Evolutionary conservation across 2,113 vertebrate genomes (phyloP), one percentile per base, ranked within the genome.

Genomic region (Spilogale gracilis): DNA sequence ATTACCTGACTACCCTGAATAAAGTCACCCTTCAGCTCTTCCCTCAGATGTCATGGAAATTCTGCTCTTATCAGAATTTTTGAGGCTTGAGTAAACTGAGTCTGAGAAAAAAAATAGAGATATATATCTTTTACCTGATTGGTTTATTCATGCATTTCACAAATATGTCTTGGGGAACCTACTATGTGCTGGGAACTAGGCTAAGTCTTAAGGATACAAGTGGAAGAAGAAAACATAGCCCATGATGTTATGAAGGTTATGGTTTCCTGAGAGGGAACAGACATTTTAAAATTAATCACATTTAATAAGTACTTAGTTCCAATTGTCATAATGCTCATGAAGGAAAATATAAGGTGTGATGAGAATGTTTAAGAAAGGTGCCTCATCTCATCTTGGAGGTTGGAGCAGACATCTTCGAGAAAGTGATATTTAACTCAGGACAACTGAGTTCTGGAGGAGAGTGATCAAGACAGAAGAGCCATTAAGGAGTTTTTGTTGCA

Each of bases 231-330:
- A 16, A 32, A 18, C 11, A 48, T 17, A 67, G 20, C 32, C 1
- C 38, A 58, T 50, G 21, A 0, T 69, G 1, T 94, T 67, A 38
- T 21, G 4, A 43, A 94, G 48, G 27, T 43, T 60, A 85, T 50
- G 43, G 45, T 45, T 16, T 58, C 38, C n/a, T 0, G 50, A 27
- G 63, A 91, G 32, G 48, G 56, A 81, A 48, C 14, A 56, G 50
- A 91, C 32, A 60, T 45, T 91, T 91, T 74, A 95, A 97, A 63
- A n/a, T 16, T 38, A 81, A 71, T 82, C 10, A 8, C 17, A 85
- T 69, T 84, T 50, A 76, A 20, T 61, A 65, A 60, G 69, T 18
- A 45, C 25, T 92, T 82, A n/a, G 83, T 80, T 74, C 32, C 48
- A 88, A 32, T 54, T 38, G 48, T 67, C 23, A 45, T 69, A 38